Evolutionary conservation across 92 coral and sea anemone genomes (phyloP), one percentile per base, ranked within the genome.

Genomic region (Parazoanthus swiftii): DNA sequence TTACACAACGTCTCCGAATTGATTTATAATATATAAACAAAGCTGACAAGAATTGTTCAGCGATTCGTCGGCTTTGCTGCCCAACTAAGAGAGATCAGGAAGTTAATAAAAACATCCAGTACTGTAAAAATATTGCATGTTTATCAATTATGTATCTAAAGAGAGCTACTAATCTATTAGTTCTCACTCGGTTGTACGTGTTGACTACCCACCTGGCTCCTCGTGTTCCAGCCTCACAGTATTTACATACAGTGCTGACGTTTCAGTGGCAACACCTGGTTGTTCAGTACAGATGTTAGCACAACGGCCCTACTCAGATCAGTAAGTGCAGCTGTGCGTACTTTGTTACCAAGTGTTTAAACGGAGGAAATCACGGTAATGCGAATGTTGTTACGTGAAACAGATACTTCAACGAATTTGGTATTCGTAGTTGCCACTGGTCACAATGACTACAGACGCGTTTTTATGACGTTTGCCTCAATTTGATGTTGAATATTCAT

Each of bases 161-260:
- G 21, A 11, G 65, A 56, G 8, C 50, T 44, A 56, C 65, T 56
- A 56, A 56, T 56, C 9, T 5, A 56, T 33, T 9, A 18, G 42
- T 6, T 39, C 23, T 20, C 48, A 37, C 46, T 39, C 3, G 4
- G 23, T 44, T 16, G 8, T 75, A n/a, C 50, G 6, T 75, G 23
- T 36, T 16, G 23, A 29, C 33, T 81, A 81, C 85, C 74, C 85
- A 81, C 85, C 85, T 65, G 85, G 85, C 56, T 81, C 85, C 21
- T 38, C 74, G 8, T 33, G 56, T 81, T 81, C 85, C 44, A 81
- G 48, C 44, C 15, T 81, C 74, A 42, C 50, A 38, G 50, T 67
- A 82, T 73, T 82, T 42, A 82, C 65, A 67, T 59, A 82, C 74
- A 82, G 70, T 54, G 86, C 35, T 68, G 73, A 66, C 68, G 77